A percentile compares a stretch with the other conserved stretches of the same genome.
phyloP scores from a whole-genome alignment of 1,140 invertebrate genomes.

The Aphelenchoides avenae region DNA sequence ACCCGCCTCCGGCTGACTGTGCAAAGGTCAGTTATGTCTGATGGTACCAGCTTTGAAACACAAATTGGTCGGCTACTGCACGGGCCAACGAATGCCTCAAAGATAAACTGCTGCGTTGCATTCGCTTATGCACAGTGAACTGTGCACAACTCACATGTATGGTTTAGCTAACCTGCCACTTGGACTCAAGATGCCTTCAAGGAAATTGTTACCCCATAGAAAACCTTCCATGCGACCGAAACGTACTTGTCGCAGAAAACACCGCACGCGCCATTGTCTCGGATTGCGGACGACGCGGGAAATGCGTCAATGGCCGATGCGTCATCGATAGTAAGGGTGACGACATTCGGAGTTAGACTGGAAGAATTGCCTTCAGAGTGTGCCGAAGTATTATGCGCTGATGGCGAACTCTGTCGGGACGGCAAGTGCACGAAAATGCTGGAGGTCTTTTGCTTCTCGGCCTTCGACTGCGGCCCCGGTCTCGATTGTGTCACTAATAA shows the following conservation, averaged over 20 bases:
- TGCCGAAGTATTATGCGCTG: constrained; percentile 44
- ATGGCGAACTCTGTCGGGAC: constrained; percentile 50
- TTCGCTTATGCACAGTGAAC: not conserved
- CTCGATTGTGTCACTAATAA: constrained; percentile 44
- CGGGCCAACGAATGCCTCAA: not conserved
- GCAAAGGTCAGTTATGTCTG: constrained; percentile 23
- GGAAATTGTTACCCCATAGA: constrained; percentile 42
- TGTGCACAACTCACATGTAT: not conserved
- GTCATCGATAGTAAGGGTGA: constrained; percentile 45
- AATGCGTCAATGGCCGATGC: constrained; percentile 51
- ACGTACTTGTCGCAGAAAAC: constrained; percentile 48
- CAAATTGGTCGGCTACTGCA: no score
- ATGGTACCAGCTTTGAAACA: no score
- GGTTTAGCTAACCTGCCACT: constrained; percentile 41
- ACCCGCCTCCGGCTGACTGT: constrained; percentile 33
- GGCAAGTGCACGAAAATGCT: constrained; percentile 45
- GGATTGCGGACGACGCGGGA: constrained; percentile 48
- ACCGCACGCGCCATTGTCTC: constrained; percentile 43
- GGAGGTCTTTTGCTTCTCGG: constrained; percentile 46
- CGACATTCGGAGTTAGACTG: not conserved
- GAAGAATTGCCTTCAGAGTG: constrained; percentile 38
- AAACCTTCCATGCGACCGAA: constrained; percentile 44
- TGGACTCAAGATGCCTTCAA: constrained; percentile 39
- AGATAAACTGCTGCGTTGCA: constrained; percentile 7
- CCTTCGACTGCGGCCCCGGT: constrained; percentile 50